These are phyloP conservation scores for Latrodectus hesperus DNA, from an alignment of 2,888 invertebrate genomes.

Conservation along the genomic window DNA sequence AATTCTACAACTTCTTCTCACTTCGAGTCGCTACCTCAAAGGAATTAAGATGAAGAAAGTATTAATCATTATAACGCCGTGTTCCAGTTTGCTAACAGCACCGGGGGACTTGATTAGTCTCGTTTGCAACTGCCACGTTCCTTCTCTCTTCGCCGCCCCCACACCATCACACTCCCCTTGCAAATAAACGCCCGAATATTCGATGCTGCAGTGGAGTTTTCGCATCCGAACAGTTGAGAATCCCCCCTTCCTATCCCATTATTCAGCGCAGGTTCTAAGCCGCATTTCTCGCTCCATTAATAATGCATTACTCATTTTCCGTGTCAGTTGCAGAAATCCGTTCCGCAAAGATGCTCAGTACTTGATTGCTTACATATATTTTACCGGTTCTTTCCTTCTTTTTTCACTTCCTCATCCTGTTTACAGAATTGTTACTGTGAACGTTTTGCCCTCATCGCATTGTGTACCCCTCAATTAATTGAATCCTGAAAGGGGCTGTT, in stretches of 20 bases:
- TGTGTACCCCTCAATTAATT: slow-evolving; percentile 5
- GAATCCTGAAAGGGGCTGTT: not conserved
- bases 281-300: slow-evolving; percentile 35
- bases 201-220: slow-evolving; percentile 18
- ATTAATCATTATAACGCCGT: slow-evolving; percentile 39
- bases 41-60: slow-evolving; percentile 9
- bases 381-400: not conserved
- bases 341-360: slow-evolving; percentile 11
- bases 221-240: slow-evolving; percentile 23
- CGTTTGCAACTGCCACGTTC: slow-evolving; percentile 24
- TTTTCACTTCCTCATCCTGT: not conserved
- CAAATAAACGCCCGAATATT: slow-evolving; percentile 40
- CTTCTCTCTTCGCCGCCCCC: not conserved
- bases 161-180: not conserved
- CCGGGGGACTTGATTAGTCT: slow-evolving; percentile 36
- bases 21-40: not conserved
- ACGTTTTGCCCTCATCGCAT: not conserved
- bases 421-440: not conserved
- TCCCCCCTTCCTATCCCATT: slow-evolving; percentile 12
- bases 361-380: slow-evolving; percentile 19
- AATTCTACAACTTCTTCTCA: not conserved
- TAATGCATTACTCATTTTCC: slow-evolving; percentile 41
- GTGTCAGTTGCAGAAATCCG: slow-evolving; percentile 25
- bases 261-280: slow-evolving; percentile 12
- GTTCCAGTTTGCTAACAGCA: slow-evolving; percentile 38